phyloP scores from a whole-genome alignment of 2,113 vertebrate genomes.

The Rhadina sibilatrix region DNA sequence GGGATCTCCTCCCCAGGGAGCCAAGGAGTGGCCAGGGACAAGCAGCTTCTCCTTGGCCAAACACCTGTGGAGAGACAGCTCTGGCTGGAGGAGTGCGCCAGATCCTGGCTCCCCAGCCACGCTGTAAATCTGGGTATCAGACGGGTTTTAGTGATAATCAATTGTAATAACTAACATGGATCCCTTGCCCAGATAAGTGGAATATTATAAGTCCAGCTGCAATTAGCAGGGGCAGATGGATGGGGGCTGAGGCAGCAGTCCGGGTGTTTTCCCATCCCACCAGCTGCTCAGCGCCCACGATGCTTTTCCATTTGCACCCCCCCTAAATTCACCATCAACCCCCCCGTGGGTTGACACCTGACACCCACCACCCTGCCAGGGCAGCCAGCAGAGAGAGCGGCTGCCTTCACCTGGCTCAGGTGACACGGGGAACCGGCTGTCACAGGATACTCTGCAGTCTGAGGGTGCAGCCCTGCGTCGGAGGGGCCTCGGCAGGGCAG shows the following conservation, averaged over 20 bases:
- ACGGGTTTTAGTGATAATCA: conserved; percentile 51
- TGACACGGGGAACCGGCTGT: accelerated
- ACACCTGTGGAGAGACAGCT: accelerated
- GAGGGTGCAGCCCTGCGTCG: accelerated
- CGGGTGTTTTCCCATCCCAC: background rate
- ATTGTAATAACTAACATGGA: background rate
- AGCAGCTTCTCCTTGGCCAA: background rate
- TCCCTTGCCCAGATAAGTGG: conserved; percentile 7
- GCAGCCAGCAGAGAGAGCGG: too few species aligned
- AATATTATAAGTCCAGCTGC: conserved; percentile 12
- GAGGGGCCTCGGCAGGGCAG: background rate
- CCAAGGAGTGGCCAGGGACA: background rate
- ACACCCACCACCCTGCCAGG: background rate
- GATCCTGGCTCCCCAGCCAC: background rate
- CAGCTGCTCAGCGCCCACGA: background rate
- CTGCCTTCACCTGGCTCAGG: background rate
- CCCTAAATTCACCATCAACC: accelerated
- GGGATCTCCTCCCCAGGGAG: accelerated
- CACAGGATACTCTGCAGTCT: accelerated
- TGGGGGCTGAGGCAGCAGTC: background rate
- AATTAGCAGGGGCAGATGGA: conserved; percentile 46
- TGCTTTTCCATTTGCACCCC: background rate
- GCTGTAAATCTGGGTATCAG: conserved; percentile 56
- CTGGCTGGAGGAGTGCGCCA: background rate
- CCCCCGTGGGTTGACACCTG: accelerated